Base-by-base conservation (phyloP, 1,140 invertebrate species). In the Drosophila rufa region DNA sequence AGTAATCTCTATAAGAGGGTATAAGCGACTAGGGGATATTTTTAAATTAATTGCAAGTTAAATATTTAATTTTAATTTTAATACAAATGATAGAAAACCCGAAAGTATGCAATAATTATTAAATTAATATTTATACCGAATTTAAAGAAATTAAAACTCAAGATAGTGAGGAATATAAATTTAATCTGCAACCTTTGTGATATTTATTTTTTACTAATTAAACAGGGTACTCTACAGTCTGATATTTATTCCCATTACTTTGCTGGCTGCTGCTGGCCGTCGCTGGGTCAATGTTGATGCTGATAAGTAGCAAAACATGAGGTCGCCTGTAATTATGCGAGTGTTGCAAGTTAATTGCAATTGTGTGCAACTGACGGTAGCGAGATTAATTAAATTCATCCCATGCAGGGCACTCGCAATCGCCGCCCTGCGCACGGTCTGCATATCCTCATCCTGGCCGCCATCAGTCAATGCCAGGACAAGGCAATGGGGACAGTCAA, bases 271-370 rank as follows among this genome's bases (percentile, higher is more conserved):
- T 56, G 56, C 43, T 58, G 46, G 45, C 17, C 67, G 56, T 59
- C 74, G 60, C 51, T 82, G 70, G 75, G 82, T 83, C 82, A 91
- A 86, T 91, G 87, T 91, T 91, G 87, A 87, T 91, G 87, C 87
- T 91, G 87, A 91, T 91, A 91, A 89, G 89, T 91, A 91, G 89
- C 83, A 91, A 91, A 91, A 91, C 89, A 91, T 91, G 89, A 91
- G 84, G 89, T 91, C 84, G 82, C 77, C 79, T 85, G 84, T 91
- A 91, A 91, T 91, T 91, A 89, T 91, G 90, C 81, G 82, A 92
- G 84, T 91, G 91, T 92, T 92, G 91, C 91, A 91, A 92, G 85
- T 92, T 92, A 92, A 92, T 92, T 91, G 86, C 86, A 89, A 92
- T 92, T 92, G 91, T 91, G 86, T 92, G 91, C 86, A 91, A 92